These are phyloP conservation scores for Ceratosolen solmsi DNA, from an alignment of 1,140 invertebrate species.

Conservation along the genomic window DNA sequence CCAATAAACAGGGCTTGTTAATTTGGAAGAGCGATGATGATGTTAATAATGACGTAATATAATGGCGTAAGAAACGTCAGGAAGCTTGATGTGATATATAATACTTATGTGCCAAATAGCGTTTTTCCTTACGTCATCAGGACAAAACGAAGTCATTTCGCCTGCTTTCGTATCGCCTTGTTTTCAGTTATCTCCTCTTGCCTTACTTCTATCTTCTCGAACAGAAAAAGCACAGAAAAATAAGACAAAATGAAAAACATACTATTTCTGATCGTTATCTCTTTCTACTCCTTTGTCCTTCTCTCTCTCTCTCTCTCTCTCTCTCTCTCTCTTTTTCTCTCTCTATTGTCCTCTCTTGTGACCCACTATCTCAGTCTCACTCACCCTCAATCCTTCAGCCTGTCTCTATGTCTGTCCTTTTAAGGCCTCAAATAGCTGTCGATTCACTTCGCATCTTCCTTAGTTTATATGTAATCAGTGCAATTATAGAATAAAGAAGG, in stretches of 20 bases:
- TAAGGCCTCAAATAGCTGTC: not conserved
- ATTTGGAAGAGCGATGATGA: not conserved
- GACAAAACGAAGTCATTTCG: slow-evolving; percentile 34
- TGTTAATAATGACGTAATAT: slow-evolving; percentile 10
- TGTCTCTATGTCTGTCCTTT: slow-evolving; percentile 18
- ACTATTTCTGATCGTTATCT: not conserved
- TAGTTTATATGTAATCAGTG: slow-evolving; percentile 67
- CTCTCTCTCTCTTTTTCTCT: not conserved
- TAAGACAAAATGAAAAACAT: not conserved
- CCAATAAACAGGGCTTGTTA: slow-evolving; percentile 9
- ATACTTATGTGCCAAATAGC: slow-evolving; percentile 71
- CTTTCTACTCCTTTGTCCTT: not conserved
- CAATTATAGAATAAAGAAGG: slow-evolving; percentile 67
- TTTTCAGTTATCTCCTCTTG: slow-evolving; percentile 56
- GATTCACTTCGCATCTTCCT: slow-evolving; percentile 52
- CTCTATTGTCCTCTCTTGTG: not conserved
- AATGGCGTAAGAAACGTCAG: slow-evolving; percentile 44
- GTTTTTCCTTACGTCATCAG: slow-evolving; percentile 61
- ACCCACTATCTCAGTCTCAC: not conserved
- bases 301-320: not conserved
- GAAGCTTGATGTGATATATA: slow-evolving; percentile 68
- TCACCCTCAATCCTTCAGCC: not conserved
- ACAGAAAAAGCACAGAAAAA: slow-evolving; percentile 3
- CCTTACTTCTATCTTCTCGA: slow-evolving; percentile 52
- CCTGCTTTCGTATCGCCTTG: slow-evolving; percentile 58